These are phyloP conservation scores for Drosophila helvetica DNA, from an alignment of 2,888 invertebrate genomes.

Conservation along the genomic window DNA sequence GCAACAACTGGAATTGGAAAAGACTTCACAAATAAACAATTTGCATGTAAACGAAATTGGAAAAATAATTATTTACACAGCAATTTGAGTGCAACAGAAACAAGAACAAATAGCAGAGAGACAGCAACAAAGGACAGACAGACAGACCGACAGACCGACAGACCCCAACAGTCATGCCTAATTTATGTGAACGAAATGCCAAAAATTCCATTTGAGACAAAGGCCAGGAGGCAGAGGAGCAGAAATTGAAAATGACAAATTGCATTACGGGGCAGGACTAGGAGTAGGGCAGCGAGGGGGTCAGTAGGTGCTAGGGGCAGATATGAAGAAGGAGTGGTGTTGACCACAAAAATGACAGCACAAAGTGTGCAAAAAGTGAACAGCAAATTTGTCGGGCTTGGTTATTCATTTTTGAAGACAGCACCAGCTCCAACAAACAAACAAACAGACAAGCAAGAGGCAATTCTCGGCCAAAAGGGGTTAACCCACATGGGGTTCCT, in stretches of 20 bases:
- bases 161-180: slow-evolving; percentile 32
- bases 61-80: slow-evolving; percentile 50
- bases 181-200: slow-evolving; percentile 71
- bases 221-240: slow-evolving; percentile 35
- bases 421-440: slow-evolving; percentile 27
- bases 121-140: background rate
- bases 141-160: slow-evolving; percentile 5
- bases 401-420: slow-evolving; percentile 53
- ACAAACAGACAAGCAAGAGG: slow-evolving; percentile 62
- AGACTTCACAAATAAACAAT: slow-evolving; percentile 35
- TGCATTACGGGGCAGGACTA: slow-evolving; percentile 58
- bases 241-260: slow-evolving; percentile 76
- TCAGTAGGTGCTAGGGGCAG: background rate
- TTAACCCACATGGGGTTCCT: too few species aligned
- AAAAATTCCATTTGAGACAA: slow-evolving; percentile 65
- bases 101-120: slow-evolving; percentile 11
- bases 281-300: slow-evolving; percentile 4
- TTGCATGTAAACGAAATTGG: slow-evolving; percentile 42
- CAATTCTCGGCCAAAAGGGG: slow-evolving; percentile 58
- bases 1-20: slow-evolving; percentile 11
- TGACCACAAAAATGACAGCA: slow-evolving; percentile 71
- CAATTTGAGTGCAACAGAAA: slow-evolving; percentile 39
- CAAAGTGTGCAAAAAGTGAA: slow-evolving; percentile 67
- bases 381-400: slow-evolving; percentile 52
- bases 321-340: slow-evolving; percentile 19